Conservation (phyloP, 2,797 vertebrate species). For the Pelodytes ibericus region DNA sequence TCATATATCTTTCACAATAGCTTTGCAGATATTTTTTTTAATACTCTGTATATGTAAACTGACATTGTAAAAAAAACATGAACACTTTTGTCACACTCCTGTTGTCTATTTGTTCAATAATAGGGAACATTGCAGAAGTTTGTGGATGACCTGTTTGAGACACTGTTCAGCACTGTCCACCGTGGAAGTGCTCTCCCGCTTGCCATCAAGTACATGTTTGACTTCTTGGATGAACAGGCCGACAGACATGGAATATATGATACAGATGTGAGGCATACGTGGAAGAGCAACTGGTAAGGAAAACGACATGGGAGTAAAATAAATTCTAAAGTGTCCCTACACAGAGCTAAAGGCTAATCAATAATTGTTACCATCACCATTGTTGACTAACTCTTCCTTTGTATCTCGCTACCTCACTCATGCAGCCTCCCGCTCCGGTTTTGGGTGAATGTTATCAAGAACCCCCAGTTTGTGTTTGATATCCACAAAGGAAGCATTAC, state of each 20-base stretch:
- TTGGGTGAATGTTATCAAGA: conserved; percentile 99
- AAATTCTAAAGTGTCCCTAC: not conserved
- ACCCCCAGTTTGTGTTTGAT: conserved; percentile 96
- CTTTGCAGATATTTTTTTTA: too few species aligned
- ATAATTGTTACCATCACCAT: too few species aligned
- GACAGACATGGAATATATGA: conserved; percentile 94
- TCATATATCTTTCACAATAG: too few species aligned
- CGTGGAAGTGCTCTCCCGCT: conserved; percentile 92
- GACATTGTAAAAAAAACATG: too few species aligned
- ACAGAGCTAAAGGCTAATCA: too few species aligned
- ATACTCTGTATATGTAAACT: too few species aligned
- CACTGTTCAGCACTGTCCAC: conserved; percentile 97
- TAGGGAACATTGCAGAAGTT: conserved; percentile 98
- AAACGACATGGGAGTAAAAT: too few species aligned
- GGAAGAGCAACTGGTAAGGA: conserved; percentile 97
- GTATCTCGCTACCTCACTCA: not conserved
- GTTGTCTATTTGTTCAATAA: conserved; percentile 9
- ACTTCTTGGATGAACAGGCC: conserved; percentile 97
- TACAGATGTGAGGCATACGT: conserved; percentile 94
- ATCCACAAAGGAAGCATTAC: conserved; percentile 99
- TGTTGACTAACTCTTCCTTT: not conserved
- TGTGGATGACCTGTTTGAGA: conserved; percentile 98
- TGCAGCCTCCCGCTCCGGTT: conserved; percentile 92
- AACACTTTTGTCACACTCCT: not conserved
- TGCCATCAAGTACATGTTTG: conserved; percentile 99